Base-by-base conservation (phyloP, 2,797 vertebrate genomes). In the Rousettus madagascariensis region DNA sequence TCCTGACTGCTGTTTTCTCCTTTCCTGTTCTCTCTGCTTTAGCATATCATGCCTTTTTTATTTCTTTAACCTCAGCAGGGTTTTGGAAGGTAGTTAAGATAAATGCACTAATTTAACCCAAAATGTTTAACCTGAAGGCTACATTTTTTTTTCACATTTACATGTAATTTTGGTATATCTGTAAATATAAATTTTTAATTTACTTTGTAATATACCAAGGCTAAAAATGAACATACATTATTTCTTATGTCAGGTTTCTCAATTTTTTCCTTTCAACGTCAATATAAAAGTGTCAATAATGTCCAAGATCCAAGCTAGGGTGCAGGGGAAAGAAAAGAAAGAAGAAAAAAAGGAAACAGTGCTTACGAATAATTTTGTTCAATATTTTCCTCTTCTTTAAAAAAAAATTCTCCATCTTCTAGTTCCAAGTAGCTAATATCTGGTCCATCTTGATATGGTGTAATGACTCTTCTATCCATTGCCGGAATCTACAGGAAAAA, bases 391-490 rank as follows among this genome's bases (percentile, higher is more conserved):
- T 99, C 98, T 95, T 98, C 98, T 97, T 98, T 99, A 90, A 98
- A 98, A 97, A 98, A 98, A 85, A 98, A 98, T 96, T 99, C 99
- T 97, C 98, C 96, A 96, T 99, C 99, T 79, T 99, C 98, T 91
- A 98, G 98, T 51, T 99, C 99, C 85, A 99, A 99, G 80, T 97
- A 96, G 96, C 99, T 99, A 95, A 99, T 99, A 98, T 99, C 99
- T 94, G 99, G 99, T 94, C 99, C 99, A 94, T 98, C 98, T n/a
- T 98, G 98, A 97, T 99, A 99, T 0, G 99, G 99, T 26, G 99
- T 99, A 97, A 99, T 99, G 66, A 99, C 74, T 95, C 99, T 99
- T 95, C 98, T 99, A 93, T 99, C 98, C 99, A 99, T 99, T 90
- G 99, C 99, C 78, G 99, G 99, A 98, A 99, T 99, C 99, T 99